Evolutionary conservation across 2,797 vertebrate genomes (phyloP), one percentile per base, ranked within the genome.

Genomic region (Amniataba percoides): DNA sequence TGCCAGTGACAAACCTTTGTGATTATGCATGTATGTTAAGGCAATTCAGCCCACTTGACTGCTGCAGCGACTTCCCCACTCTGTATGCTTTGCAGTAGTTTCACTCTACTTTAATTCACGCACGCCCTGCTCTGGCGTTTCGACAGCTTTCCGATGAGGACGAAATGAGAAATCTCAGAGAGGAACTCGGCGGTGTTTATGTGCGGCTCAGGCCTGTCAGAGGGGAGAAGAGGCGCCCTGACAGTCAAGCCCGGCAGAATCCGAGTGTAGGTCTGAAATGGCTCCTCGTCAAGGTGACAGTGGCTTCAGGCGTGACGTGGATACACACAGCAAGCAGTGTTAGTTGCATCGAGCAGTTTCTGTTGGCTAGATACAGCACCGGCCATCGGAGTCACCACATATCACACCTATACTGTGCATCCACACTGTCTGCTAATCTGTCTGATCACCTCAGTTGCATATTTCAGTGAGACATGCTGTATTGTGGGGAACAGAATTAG

Each of bases 81-180:
- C 62, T 49, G 36, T 74, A 84, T 78, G 69, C 81, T 84, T 55
- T 83, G 84, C 81, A 78, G 81, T 84, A 84, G 85, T 91, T 91
- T 90, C 78, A 74, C 71, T 65, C 48, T 71, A 67, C 80, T 67
- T 77, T 91, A 89, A 91, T 89, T 81, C 86, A 92, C 89, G 78
- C 84, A 82, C 81, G 81, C 83, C 80, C 78, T 71, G 65, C 80
- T 72, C 78, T 87, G 61, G 45, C 65, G 51, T 69, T 78, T 58
- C 72, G 86, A 89, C 85, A 88, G 82, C 63, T 93, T 92, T 92
- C 81, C 83, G 78, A 89, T 88, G 89, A 90, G 79, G 57, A 43
- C 7, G 1, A 39, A 85, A 78, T 77, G 52, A 86, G 56, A 81
- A 81, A 69, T 73, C 48, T 52, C 27, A 62, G 71, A 61, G 74